phyloP scores from a whole-genome alignment of 2,888 invertebrate genomes.

The Carpatolechia fugitivella region DNA sequence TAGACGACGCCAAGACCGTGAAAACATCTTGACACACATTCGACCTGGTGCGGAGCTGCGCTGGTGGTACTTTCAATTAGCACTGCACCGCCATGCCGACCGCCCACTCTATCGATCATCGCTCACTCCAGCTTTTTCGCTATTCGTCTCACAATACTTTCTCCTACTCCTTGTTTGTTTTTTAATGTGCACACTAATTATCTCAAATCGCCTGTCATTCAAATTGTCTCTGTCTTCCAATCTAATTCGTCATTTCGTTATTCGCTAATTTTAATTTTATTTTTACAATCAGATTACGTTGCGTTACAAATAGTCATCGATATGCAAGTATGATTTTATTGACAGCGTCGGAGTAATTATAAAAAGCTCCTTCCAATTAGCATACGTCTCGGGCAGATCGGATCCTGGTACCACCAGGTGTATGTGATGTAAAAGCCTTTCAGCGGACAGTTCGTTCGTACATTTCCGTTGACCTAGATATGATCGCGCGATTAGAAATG shows the following conservation, averaged over 20 bases:
- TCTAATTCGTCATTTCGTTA: slow-evolving; percentile 49
- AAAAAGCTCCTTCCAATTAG: slow-evolving; percentile 54
- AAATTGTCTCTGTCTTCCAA: slow-evolving; percentile 58
- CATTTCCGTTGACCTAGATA: slow-evolving; percentile 76
- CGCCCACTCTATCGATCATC: slow-evolving; percentile 60
- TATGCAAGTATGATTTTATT: slow-evolving; percentile 44
- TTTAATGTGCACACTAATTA: slow-evolving; percentile 43
- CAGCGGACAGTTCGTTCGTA: slow-evolving; percentile 63
- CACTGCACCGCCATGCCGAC: slow-evolving; percentile 54
- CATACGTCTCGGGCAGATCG: slow-evolving; percentile 49
- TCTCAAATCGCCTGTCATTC: slow-evolving; percentile 65
- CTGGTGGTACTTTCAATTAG: slow-evolving; percentile 74
- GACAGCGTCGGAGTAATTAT: slow-evolving; percentile 40
- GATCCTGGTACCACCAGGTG: slow-evolving; percentile 73
- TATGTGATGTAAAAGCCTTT: slow-evolving; percentile 74
- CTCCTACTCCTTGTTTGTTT: slow-evolving; percentile 57
- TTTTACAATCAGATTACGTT: slow-evolving; percentile 54
- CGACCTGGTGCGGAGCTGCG: slow-evolving; percentile 61
- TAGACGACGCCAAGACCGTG: slow-evolving; percentile 61
- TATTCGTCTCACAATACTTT: slow-evolving; percentile 61
- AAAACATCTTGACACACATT: slow-evolving; percentile 72
- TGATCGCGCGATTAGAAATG: slow-evolving; percentile 72
- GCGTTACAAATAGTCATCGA: slow-evolving; percentile 51
- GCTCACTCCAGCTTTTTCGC: slow-evolving; percentile 59
- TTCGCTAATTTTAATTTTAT: slow-evolving; percentile 62